phyloP scores from a whole-genome alignment of 2,113 vertebrate species.

The Erinaceus europaeus region DNA sequence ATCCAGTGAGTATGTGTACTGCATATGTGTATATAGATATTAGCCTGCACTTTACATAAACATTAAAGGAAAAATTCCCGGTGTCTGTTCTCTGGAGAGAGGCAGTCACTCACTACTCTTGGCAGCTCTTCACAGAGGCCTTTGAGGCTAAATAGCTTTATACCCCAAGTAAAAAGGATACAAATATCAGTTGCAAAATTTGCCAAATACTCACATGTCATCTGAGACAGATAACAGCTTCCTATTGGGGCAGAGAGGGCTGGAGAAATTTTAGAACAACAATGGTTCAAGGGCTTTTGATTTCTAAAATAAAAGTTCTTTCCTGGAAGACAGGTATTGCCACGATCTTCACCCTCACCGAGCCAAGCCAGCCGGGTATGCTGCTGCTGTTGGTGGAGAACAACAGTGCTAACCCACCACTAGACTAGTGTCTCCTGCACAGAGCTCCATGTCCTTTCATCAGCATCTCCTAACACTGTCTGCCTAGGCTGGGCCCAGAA shows the following conservation, averaged over 20 bases:
- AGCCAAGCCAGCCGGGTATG: background rate
- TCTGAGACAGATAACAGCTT: slow-evolving; percentile 10
- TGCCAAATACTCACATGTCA: background rate
- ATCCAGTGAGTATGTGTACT: slow-evolving; percentile 72
- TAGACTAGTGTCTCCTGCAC: background rate
- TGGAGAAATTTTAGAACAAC: background rate
- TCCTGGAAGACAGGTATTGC: background rate
- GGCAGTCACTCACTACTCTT: slow-evolving; percentile 23
- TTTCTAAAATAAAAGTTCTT: background rate
- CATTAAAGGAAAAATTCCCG: slow-evolving; percentile 68
- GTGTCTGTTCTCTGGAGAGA: slow-evolving; percentile 80
- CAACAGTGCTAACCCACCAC: too few species aligned
- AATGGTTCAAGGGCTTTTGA: background rate
- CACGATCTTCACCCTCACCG: background rate
- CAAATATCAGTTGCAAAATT: slow-evolving; percentile 30
- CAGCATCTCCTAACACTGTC: background rate
- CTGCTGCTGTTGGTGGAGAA: accelerated
- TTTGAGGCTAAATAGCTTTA: background rate
- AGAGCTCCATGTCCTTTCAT: background rate
- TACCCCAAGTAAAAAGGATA: slow-evolving; percentile 13
- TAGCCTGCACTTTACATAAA: slow-evolving; percentile 75
- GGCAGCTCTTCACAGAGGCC: background rate
- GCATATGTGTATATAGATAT: slow-evolving; percentile 72
- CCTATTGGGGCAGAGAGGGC: background rate
- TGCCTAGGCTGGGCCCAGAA: background rate